Evolutionary conservation across 2,113 vertebrate genomes (phyloP), one percentile per base, ranked within the genome.

Genomic region (Glareola pratincola): DNA sequence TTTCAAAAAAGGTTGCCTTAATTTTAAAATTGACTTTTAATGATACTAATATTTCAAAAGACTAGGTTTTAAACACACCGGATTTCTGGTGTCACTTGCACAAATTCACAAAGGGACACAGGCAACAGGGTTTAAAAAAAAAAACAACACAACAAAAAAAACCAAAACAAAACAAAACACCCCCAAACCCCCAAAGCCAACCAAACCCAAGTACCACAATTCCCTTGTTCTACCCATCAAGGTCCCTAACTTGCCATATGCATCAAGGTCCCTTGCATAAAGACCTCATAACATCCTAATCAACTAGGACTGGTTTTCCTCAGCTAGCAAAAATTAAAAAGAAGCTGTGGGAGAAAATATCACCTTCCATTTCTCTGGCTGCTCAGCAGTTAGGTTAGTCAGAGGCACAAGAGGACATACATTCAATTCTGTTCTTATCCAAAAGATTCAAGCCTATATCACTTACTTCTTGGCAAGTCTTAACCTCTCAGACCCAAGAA

Each of bases 1-100:
- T 85, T 90, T 85, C n/a, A 72, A 12, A 63, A 36, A 59, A 91
- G 21, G 37, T 29, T 88, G 57, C 27, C 29, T 92, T 94, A 90
- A 71, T 77, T 90, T 92, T n/a, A 67, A 93, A 90, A 79, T 39
- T 68, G 7, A 50, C 34, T 94, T 93, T 80, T 90, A 92, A 90
- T 30, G 20, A 73, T 68, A 53, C 5, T 47, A 17, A 19, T 50
- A 36, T 50, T 79, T 93, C 88, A 90, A 57, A 76, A 63, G n/a
- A 41, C 9, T 48, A n/a, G 34, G 17, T 53, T 88, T 93, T 57
- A 88, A 83, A 83, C 23, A 43, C 3, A 26, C 8, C 2, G 6
- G 39, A 45, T 45, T 85, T 64, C 57, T 56, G 11, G 39, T 34
- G 37, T 11, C 34, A 43, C 36, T 75, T 60, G 21, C 57, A 51